These are phyloP conservation scores for Plagodis pulveraria DNA, from an alignment of 2,888 invertebrate genomes.

Conservation along the genomic window DNA sequence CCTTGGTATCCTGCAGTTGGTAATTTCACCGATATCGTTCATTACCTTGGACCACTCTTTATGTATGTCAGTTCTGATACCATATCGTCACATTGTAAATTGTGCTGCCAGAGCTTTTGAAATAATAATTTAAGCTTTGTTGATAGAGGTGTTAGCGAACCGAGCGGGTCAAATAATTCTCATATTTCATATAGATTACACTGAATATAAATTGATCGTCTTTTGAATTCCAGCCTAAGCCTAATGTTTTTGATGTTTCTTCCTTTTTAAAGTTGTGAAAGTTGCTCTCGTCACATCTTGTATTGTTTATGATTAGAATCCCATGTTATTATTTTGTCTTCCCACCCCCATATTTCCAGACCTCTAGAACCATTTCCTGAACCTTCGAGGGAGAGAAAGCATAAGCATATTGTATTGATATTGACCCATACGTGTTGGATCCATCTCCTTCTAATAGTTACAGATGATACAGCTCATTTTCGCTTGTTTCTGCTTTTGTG, in stretches of 20 bases:
- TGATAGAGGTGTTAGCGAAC: constrained; percentile 1
- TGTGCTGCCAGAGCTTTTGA: constrained; percentile 1
- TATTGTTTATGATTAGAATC: no score
- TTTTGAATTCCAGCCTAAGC: constrained; percentile 10
- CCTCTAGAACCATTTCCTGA: no score
- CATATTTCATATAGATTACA: constrained; percentile 17
- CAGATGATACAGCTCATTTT: no score
- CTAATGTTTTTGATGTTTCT: constrained; percentile 24
- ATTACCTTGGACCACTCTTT: constrained; percentile 20
- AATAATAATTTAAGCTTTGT: constrained; percentile 3
- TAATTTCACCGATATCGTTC: constrained; percentile 9
- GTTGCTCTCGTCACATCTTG: constrained; percentile 5
- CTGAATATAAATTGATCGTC: no score
- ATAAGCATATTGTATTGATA: no score
- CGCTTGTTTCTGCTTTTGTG: no score
- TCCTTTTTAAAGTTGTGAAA: constrained; percentile 3
- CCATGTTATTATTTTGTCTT: no score
- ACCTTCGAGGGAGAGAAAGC: no score
- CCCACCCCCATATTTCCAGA: no score
- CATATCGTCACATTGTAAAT: constrained; percentile 15
- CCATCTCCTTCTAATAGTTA: no score
- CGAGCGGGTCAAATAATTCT: constrained; percentile 9
- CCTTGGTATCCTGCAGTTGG: constrained; percentile 3
- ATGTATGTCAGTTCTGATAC: constrained; percentile 9
- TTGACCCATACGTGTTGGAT: no score